Evolutionary conservation across 2,888 invertebrate genomes (phyloP).

Genomic region (Ormyrus rosae): DNA sequence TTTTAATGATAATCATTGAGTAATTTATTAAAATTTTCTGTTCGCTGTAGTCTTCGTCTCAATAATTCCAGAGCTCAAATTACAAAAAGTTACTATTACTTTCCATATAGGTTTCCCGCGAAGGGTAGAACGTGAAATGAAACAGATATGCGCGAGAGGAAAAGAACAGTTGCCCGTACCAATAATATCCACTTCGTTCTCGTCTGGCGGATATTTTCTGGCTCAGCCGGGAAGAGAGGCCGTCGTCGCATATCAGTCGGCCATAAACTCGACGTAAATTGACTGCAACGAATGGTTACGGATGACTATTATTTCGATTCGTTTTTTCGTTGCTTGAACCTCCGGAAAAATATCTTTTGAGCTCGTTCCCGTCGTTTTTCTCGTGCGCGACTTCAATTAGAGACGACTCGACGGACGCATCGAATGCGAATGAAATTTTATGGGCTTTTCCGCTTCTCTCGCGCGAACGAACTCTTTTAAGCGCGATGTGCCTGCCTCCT

Average conservation of each 20-base stretch:
- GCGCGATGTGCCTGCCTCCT: neutral
- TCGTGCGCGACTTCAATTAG: neutral
- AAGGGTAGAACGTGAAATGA: conserved; percentile 1
- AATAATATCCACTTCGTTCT: conserved; percentile 41
- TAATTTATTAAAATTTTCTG: too few relatives aligned
- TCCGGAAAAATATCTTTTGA: neutral
- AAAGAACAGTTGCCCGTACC: conserved; percentile 8
- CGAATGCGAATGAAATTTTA: conserved; percentile 29
- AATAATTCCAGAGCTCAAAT: too few relatives aligned
- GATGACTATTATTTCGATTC: conserved; percentile 37
- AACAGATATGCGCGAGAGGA: neutral
- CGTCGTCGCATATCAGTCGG: conserved; percentile 4
- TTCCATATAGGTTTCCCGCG: neutral
- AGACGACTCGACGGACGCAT: neutral
- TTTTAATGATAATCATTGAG: too few relatives aligned
- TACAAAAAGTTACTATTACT: too few relatives aligned
- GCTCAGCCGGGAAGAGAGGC: neutral
- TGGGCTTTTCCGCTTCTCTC: neutral
- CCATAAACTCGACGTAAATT: conserved; percentile 37
- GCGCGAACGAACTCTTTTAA: too few relatives aligned
- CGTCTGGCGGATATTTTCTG: conserved; percentile 13
- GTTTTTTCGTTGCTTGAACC: conserved; percentile 1
- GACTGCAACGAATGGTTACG: conserved; percentile 40
- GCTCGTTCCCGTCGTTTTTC: neutral
- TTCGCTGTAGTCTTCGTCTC: too few relatives aligned